Percentiles rank a stretch among this genome's conserved stretches.
Evolutionary conservation across 2,113 vertebrate genomes (phyloP).

Genomic region (Sinocyclocheilus rhinocerous): DNA sequence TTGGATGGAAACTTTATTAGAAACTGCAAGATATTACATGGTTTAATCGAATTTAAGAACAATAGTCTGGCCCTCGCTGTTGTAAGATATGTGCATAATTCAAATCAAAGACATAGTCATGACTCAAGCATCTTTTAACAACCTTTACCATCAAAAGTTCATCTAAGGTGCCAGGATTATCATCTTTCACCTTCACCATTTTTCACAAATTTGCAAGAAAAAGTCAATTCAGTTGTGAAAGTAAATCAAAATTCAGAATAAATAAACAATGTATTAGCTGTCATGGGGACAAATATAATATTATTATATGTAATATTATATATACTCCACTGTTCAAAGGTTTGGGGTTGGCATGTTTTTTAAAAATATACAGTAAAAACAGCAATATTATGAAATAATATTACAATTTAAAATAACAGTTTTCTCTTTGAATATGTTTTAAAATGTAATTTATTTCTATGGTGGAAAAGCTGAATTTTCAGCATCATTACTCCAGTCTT

Average conservation of each 20-base stretch:
- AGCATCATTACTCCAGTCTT: neutral
- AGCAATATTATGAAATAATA: neutral
- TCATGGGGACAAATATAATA: neutral
- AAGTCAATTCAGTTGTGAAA: too few species aligned
- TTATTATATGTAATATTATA: neutral
- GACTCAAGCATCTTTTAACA: neutral
- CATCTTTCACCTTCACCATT: neutral
- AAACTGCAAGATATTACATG: neutral
- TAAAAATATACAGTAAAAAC: neutral
- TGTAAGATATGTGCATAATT: neutral
- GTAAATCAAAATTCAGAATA: neutral
- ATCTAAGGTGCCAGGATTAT: neutral
- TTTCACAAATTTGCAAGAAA: neutral
- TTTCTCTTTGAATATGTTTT: neutral
- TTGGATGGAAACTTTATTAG: conserved; percentile 2
- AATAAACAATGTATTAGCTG: neutral
- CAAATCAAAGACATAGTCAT: neutral
- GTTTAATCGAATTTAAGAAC: neutral
- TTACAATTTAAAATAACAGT: neutral
- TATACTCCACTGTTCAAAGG: neutral
- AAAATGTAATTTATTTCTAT: neutral
- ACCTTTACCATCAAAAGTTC: neutral
- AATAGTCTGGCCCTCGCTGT: neutral
- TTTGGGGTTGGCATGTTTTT: neutral
- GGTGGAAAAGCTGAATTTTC: too few species aligned